These are phyloP conservation scores for Tuberolachnus salignus DNA, from an alignment of 2,888 invertebrate genomes.

Conservation along the genomic window DNA sequence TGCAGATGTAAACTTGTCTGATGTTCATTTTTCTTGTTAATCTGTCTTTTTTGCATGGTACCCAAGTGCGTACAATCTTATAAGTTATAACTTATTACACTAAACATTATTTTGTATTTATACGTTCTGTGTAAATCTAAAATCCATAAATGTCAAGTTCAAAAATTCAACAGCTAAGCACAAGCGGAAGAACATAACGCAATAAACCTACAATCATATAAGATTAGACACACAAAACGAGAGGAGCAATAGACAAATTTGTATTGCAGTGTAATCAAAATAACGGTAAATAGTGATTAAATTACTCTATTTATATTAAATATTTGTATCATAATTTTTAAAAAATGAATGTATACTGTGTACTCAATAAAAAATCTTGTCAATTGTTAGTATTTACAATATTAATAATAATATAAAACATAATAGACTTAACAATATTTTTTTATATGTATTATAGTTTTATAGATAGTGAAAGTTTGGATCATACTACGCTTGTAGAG, in stretches of 20 bases:
- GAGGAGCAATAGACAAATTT: neutral
- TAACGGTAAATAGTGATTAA: neutral
- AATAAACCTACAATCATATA: neutral
- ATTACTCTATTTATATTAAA: neutral
- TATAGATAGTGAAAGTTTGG: neutral
- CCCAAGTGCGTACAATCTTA: no score
- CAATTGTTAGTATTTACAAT: neutral
- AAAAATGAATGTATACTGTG: neutral
- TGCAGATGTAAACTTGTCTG: no score
- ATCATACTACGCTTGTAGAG: neutral
- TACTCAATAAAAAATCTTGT: neutral
- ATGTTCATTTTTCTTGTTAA: no score
- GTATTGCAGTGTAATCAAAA: neutral
- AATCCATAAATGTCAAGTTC: neutral
- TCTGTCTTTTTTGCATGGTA: no score
- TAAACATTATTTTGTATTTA: no score
- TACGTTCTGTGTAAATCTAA: no score
- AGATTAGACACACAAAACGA: neutral
- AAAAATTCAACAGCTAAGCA: neutral
- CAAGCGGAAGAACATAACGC: neutral
- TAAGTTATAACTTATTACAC: no score
- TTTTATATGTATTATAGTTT: neutral
- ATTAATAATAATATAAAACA: no score
- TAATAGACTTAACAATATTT: neutral
- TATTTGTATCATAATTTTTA: neutral